Conservation (phyloP, 2,113 vertebrate genomes). For the Arvicanthis niloticus region DNA sequence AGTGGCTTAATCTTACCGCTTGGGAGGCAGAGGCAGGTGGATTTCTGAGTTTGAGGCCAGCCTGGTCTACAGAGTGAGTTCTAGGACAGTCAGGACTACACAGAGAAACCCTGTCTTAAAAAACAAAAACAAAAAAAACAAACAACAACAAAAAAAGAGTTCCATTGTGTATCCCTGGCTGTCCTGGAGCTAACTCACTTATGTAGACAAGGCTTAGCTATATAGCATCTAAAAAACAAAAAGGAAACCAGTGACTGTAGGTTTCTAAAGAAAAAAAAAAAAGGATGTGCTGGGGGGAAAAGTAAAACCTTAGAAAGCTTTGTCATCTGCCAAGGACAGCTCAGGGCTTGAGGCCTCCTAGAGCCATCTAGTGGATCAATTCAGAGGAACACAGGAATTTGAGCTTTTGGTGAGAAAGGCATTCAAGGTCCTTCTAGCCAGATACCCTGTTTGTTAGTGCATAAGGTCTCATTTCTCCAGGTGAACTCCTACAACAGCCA, state of each 20-base stretch:
- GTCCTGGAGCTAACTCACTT: background rate
- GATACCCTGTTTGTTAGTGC: background rate
- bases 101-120: too few species aligned
- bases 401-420: background rate
- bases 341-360: background rate
- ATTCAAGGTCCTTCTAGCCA: background rate
- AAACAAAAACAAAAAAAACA: too few species aligned
- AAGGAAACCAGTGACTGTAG: background rate
- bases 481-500: background rate
- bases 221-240: background rate
- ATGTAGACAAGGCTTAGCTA: background rate
- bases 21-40: too few species aligned
- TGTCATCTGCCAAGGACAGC: fast-evolving
- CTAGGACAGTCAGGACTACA: too few species aligned
- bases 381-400: background rate
- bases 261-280: background rate
- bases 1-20: too few species aligned
- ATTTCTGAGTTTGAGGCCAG: too few species aligned
- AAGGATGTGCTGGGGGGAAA: background rate
- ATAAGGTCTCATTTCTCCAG: background rate
- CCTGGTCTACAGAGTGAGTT: too few species aligned
- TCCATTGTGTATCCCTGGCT: background rate
- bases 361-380: background rate
- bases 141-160: background rate
- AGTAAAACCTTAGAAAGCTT: background rate